Base-by-base conservation (phyloP, 2,113 vertebrate genomes). In the Brachionichthys hirsutus region DNA sequence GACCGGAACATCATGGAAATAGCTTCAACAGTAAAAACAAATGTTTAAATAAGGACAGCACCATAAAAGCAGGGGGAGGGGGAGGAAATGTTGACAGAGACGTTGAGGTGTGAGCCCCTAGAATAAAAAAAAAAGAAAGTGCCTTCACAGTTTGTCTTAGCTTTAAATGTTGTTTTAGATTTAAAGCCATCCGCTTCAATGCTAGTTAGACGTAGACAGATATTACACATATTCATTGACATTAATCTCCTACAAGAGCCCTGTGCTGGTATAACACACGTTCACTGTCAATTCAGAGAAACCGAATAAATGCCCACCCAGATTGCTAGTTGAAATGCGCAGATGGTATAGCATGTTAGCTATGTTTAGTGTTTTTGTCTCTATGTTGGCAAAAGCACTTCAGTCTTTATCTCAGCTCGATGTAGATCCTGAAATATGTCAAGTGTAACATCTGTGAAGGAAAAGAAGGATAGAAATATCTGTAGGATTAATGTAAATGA, bases 401-500 rank as follows among this genome's bases (percentile, higher is more conserved):
- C 22, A 3, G 50, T 59, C 59, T 53, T 66, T 24, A 44, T 73
- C 70, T 30, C 61, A 54, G 47, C 73, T 72, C 68, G 47, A 18
- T 77, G 67, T 58, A 81, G 80, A 84, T 78, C 54, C 65, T 65
- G 57, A 18, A 47, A 72, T 54, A 20, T 54, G 35, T 69, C 57
- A 64, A 62, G 73, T 81, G 75, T 71, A 77, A 69, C 56, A 19
- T 82, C 75, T 83, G 70, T 67, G 62, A 64, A 79, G 63, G 67
- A 79, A 72, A 68, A 49, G 54, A 77, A 59, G 76, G 78, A 80
- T 75, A 70, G 75, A 72, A 85, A 82, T 42, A 68, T 79, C 70
- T 78, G 67, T 62, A 75, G 76, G 87, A 91, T 89, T 92, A 86
- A 91, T 89, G 88, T 88, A 90, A 88, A 89, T 82, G 86, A 88